Conservation (phyloP, 2,888 invertebrate species). For the Pyrgus malvae region DNA sequence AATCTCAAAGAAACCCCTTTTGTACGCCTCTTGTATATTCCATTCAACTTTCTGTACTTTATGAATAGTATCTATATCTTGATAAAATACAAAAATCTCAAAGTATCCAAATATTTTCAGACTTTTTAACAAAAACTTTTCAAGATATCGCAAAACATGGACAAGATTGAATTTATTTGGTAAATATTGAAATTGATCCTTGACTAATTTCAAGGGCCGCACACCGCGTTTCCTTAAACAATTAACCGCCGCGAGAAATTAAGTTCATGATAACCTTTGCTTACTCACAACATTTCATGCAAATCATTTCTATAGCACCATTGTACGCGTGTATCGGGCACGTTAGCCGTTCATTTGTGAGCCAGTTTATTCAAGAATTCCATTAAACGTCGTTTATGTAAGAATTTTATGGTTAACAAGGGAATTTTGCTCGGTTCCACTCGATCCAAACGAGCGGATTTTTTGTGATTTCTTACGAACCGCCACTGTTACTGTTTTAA, state of each 20-base stretch:
- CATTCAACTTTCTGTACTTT: no score
- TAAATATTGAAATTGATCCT: no score
- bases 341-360: conserved; percentile 21
- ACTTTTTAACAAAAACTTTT: no score
- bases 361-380: conserved; percentile 12
- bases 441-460: conserved; percentile 28
- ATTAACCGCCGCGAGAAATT: not conserved
- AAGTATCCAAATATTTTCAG: no score
- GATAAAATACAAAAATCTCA: no score
- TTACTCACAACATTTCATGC: conserved; percentile 16
- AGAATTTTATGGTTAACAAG: conserved; percentile 52
- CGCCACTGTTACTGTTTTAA: conserved; percentile 43
- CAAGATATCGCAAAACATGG: no score
- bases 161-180: no score
- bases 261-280: not conserved
- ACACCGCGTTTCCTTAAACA: no score
- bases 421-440: conserved; percentile 44
- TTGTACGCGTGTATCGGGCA: conserved; percentile 9
- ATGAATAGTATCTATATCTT: no score
- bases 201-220: no score
- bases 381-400: conserved; percentile 39
- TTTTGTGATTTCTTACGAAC: conserved; percentile 48
- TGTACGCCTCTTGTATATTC: no score
- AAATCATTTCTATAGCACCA: conserved; percentile 24
- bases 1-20: no score